phyloP scores from a whole-genome alignment of 2,888 invertebrate species.

The Lumbricus terrestris region DNA sequence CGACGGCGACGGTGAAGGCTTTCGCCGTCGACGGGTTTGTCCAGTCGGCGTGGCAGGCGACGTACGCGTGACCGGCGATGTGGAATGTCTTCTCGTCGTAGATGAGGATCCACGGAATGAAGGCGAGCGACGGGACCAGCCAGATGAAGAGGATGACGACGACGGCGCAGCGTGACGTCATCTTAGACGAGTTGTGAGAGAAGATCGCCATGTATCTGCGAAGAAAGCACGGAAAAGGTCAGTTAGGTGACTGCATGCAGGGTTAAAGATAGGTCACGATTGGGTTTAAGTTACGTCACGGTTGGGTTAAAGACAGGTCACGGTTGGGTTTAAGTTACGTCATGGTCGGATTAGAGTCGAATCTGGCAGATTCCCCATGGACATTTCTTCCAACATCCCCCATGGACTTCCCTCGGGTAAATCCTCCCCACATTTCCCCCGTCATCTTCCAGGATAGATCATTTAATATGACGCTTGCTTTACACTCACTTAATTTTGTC shows the following conservation, averaged over 20 bases:
- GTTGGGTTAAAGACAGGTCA: too few species aligned
- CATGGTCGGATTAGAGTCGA: neutral
- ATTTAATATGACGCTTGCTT: too few species aligned
- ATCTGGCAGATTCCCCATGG: too few species aligned
- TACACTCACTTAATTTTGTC: too few species aligned
- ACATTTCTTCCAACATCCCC: too few species aligned
- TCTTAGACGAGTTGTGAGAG: slow-evolving; percentile 33
- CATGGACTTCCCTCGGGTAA: too few species aligned
- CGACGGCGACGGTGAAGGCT: slow-evolving; percentile 69
- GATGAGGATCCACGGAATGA: slow-evolving; percentile 38
- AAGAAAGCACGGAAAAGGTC: neutral
- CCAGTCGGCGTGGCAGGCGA: slow-evolving; percentile 26
- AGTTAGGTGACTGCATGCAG: neutral
- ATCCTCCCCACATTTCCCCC: too few species aligned
- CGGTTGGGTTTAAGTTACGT: too few species aligned
- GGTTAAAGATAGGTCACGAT: neutral
- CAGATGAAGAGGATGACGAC: slow-evolving; percentile 35
- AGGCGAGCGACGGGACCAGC: slow-evolving; percentile 34
- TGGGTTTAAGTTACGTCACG: neutral
- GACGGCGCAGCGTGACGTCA: slow-evolving; percentile 28
- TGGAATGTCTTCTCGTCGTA: slow-evolving; percentile 31
- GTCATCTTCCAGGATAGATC: too few species aligned
- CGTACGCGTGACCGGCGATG: slow-evolving; percentile 17
- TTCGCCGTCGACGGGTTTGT: neutral
- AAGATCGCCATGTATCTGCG: slow-evolving; percentile 39